Percentiles rank a stretch among this genome's conserved stretches.
These are phyloP conservation scores for Drosophila putrida DNA, from an alignment of 2,888 invertebrate species.

Conservation along the genomic window DNA sequence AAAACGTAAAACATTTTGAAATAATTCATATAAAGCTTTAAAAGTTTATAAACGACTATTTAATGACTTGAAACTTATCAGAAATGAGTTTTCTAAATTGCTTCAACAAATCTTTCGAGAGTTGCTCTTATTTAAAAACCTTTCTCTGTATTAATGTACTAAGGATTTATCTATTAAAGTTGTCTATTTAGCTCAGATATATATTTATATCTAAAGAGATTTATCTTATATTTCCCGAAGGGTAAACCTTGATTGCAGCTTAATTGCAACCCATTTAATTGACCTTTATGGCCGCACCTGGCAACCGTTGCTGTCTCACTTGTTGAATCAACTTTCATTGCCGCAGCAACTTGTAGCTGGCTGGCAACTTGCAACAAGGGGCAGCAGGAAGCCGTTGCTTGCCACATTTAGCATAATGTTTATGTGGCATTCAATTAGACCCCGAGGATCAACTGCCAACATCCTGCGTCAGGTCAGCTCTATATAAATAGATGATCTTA, in stretches of 20 bases:
- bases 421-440: constrained; percentile 27
- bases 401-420: constrained; percentile 26
- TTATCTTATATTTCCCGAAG: too few relatives aligned
- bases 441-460: constrained; percentile 11
- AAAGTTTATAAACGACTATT: too few relatives aligned
- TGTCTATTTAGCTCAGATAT: too few relatives aligned
- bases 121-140: too few relatives aligned
- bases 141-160: too few relatives aligned
- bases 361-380: constrained; percentile 29
- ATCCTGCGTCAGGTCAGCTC: constrained; percentile 20
- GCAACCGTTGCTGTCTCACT: constrained; percentile 5
- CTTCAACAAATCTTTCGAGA: too few relatives aligned
- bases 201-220: too few relatives aligned
- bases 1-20: too few relatives aligned
- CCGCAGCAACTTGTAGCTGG: constrained; percentile 17
- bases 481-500: constrained; percentile 17
- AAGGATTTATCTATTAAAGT: too few relatives aligned
- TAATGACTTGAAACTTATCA: too few relatives aligned
- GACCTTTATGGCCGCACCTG: constrained; percentile 21
- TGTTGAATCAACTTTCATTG: constrained; percentile 47
- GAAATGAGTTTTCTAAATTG: too few relatives aligned
- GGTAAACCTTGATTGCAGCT: not conserved
- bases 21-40: too few relatives aligned
- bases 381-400: constrained; percentile 33
- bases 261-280: not conserved